A percentile compares a stretch with the other conserved stretches of the same genome.
These are phyloP conservation scores for Neotragus moschatus DNA, from an alignment of 2,113 vertebrate species.

Conservation along the genomic window DNA sequence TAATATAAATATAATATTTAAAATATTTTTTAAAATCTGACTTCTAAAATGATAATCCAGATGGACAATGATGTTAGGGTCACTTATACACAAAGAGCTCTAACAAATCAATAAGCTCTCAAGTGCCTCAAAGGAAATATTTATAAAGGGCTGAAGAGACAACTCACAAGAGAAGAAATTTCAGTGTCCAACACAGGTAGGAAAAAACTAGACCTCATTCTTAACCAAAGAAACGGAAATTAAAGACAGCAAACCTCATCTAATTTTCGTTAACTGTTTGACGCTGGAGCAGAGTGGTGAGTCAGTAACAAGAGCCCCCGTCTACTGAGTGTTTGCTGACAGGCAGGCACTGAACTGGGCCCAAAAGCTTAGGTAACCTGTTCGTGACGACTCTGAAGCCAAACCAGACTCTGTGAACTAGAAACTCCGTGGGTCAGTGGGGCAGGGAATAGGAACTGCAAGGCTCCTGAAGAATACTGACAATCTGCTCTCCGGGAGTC, in stretches of 20 bases:
- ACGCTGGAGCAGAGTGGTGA: not conserved
- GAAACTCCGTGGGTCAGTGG: not conserved
- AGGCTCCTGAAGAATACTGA: not conserved
- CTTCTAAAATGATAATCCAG: not conserved
- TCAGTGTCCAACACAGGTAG: not conserved
- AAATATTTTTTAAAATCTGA: not conserved
- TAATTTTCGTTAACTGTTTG: not conserved
- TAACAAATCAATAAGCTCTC: not conserved
- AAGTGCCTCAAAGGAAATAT: not conserved
- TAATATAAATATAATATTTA: not conserved
- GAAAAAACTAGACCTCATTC: not conserved
- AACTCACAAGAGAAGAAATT: not conserved
- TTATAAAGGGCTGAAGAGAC: not conserved
- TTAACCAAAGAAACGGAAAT: not conserved
- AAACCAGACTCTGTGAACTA: not conserved
- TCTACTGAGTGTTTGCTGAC: not conserved
- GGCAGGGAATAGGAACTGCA: not conserved
- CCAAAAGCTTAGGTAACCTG: not conserved
- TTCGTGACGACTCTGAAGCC: not conserved
- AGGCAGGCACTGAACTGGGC: not conserved
- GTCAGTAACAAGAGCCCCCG: not conserved
- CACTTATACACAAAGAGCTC: not conserved
- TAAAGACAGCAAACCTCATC: not conserved
- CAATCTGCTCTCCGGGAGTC: not conserved
- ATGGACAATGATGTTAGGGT: not conserved